Evolutionary conservation across 2,797 vertebrate genomes (phyloP), one percentile per base, ranked within the genome.

Genomic region (Xyrichtys novacula): DNA sequence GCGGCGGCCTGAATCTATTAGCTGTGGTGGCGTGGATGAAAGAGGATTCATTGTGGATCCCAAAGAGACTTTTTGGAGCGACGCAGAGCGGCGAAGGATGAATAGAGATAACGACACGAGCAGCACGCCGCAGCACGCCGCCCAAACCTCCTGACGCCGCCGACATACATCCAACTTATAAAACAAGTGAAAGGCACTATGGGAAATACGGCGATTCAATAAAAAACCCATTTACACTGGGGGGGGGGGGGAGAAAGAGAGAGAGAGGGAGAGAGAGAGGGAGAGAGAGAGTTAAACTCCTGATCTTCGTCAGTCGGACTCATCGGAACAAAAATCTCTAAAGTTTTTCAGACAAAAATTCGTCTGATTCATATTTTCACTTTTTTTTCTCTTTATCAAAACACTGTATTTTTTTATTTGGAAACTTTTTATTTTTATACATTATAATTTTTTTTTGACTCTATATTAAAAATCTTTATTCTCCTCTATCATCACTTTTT

Each of bases 41-140:
- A 71, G 63, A 34, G 23, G 50, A 72, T 72, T 80, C 73, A 66
- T 65, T 64, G 64, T 49, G 66, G 52, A 71, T 80, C 85, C 78
- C 85, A 63, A 36, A 66, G 85, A 87, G 86, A 65, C 79, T 66
- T 82, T 86, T 83, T 71, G 54, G 63, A 26, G 20, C 52, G 55
- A 65, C 17, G 57, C 47, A n/a, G 72, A 78, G 74, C 72, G 34
- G 58, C 65, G 1, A 62, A 55, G 56, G 70, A 61, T 72, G 76
- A 75, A 71, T 48, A 73, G 65, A 70, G 81, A 78, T 76, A 83
- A 78, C 55, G 57, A 72, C 62, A 44, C 1, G 6, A 69, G 78
- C 71, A 43, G 65, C 76, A 83, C 56, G 79, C 69, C 61, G 40
- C 67, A 71, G 65, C 76, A 83, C 56, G 79, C 69, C 61, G 40